Conservation (phyloP, 2,113 vertebrate genomes). For the Psilopogon haemacephalus region DNA sequence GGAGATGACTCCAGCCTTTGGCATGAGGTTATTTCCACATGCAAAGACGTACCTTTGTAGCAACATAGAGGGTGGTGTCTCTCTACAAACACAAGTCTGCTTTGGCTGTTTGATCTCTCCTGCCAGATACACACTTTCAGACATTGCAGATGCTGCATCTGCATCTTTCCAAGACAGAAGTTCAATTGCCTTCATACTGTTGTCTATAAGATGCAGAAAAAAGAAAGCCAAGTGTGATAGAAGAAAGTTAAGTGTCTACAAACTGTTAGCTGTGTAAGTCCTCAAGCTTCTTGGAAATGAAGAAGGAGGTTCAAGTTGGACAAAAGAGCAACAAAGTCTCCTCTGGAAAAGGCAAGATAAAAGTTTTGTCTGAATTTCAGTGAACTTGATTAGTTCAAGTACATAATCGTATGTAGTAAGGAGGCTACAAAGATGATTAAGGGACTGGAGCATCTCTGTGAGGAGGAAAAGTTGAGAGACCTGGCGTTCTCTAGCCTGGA, state of each 20-base stretch:
- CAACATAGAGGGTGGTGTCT: neutral
- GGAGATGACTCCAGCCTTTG: neutral
- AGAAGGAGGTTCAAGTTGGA: neutral
- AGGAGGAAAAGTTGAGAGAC: too few relatives aligned
- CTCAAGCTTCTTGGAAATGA: neutral
- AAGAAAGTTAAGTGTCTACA: neutral
- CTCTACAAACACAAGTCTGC: neutral
- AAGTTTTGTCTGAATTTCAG: too few relatives aligned
- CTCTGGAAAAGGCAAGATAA: too few relatives aligned
- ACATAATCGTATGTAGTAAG: too few relatives aligned
- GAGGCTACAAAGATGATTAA: too few relatives aligned
- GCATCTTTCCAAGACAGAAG: neutral
- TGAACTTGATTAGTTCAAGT: too few relatives aligned
- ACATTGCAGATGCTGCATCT: neutral
- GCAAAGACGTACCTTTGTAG: too few relatives aligned
- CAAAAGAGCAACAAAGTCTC: too few relatives aligned
- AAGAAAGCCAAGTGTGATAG: neutral
- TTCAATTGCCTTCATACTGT: rapidly evolving
- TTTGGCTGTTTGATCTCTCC: neutral
- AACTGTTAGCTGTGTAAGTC: neutral
- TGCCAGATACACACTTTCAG: neutral
- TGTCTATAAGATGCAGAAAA: neutral
- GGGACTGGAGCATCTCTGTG: too few relatives aligned
- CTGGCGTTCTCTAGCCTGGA: too few relatives aligned
- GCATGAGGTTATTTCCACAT: too few relatives aligned